Evolutionary conservation across 2,113 vertebrate genomes (phyloP).

Genomic region (Phalacrocorax carbo): DNA sequence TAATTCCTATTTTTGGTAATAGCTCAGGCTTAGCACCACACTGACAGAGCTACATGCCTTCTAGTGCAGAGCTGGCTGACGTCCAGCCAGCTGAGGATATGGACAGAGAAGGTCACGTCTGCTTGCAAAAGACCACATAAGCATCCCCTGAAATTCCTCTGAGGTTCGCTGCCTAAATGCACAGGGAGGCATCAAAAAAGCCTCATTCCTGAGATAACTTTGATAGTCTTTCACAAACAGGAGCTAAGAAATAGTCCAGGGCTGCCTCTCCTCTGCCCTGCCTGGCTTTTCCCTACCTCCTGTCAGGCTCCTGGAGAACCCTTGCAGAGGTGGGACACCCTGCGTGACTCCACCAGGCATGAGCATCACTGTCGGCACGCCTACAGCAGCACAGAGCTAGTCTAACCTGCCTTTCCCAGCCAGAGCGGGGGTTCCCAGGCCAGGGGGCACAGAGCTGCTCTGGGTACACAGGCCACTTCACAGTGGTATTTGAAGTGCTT

Average conservation of each 20-base stretch:
- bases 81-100: slow-evolving; percentile 4
- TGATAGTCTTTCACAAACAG: neutral
- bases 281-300: neutral
- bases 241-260: fast-evolving
- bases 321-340: fast-evolving
- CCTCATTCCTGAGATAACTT: neutral
- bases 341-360: neutral
- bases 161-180: neutral
- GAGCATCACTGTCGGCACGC: fast-evolving
- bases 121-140: neutral
- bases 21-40: neutral
- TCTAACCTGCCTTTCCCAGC: neutral
- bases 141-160: neutral
- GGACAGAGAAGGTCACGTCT: neutral
- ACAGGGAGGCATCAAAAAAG: neutral
- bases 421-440: neutral
- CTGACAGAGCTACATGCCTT: slow-evolving; percentile 3
- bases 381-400: neutral
- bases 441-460: neutral
- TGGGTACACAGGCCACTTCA: neutral
- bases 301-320: neutral
- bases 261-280: neutral
- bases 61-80: neutral
- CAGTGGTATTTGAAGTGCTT: neutral
- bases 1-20: slow-evolving; percentile 41